Base-by-base conservation (phyloP, 2,113 vertebrate genomes). In the Bothrops jararaca region DNA sequence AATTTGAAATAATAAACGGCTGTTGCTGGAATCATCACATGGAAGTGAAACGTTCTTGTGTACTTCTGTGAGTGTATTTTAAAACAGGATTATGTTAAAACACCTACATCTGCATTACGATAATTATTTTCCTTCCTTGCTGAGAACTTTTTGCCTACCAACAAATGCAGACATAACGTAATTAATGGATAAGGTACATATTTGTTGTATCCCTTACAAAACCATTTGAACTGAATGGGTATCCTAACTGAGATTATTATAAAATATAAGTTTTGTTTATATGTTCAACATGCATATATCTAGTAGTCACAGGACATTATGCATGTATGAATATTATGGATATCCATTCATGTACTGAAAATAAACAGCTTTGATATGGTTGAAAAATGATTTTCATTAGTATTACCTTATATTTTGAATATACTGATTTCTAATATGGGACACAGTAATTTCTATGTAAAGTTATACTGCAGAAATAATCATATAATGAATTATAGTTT, bases 41-140 rank as follows among this genome's bases (percentile, higher is more conserved):
- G 93, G 60, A 94, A 24, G 12, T 94, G 92, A 88, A 91, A 89
- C 1, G 85, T 42, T 22, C 91, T 95, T 20, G 87, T 69, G 69
- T 95, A 3, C 87, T 94, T 34, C 20, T 89, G n/a, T 54, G 89
- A 29, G 85, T 60, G 4, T 92, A 91, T 53, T 94, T 91, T 93
- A 91, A 95, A 96, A 58, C 29, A n/a, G 13, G 48, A 54, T 26
- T 92, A 91, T 34, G 5, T 11, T 89, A 53, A 92, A 93, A 93
- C 15, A 42, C 48, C 24, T 89, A 54, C 57, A 23, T n/a, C 56
- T 48, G 9, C 24, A 54, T 5, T 60, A 93, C 88, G 10, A 26
- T 64, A 34, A 57, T 56, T 50, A 53, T 88, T 48, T 88, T 69
- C n/a, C 56, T 85, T 20, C 7, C 48, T 24, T 60, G 29, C 18